phyloP scores from a whole-genome alignment of 2,113 vertebrate genomes.

The Pluvialis apricaria region DNA sequence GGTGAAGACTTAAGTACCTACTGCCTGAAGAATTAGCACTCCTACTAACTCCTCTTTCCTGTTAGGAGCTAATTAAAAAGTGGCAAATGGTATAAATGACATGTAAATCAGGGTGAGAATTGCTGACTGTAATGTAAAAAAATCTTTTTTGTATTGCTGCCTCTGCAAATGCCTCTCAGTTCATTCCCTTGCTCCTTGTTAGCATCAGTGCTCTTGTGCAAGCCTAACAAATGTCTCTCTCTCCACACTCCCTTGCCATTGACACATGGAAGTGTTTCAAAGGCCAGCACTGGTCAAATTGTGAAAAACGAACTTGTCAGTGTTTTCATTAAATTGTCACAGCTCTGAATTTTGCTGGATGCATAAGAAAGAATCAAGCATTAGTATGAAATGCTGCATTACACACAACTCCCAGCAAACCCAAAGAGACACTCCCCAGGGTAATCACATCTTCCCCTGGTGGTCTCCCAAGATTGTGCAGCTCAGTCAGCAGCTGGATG shows the following conservation, averaged over 20 bases:
- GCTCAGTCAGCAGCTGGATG: background rate
- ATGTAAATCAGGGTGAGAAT: background rate
- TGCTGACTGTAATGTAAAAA: background rate
- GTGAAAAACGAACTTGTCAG: background rate
- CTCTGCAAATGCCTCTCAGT: background rate
- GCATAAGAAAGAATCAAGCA: background rate
- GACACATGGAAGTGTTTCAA: background rate
- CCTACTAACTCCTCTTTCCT: background rate
- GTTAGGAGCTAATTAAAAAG: background rate
- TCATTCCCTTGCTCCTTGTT: background rate
- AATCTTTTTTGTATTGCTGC: background rate
- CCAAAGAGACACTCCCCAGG: background rate
- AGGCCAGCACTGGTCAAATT: background rate
- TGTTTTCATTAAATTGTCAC: background rate
- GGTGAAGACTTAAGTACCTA: background rate
- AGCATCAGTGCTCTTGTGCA: background rate
- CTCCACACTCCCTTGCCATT: background rate
- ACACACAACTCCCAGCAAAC: background rate
- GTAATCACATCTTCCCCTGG: background rate
- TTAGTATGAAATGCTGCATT: background rate
- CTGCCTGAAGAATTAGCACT: background rate
- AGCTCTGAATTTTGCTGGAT: background rate
- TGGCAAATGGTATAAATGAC: background rate
- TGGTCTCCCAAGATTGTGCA: background rate
- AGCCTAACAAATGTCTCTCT: background rate